A percentile compares a stretch with the other conserved stretches of the same genome.
phyloP scores from a whole-genome alignment of 2,888 invertebrate genomes.

The Papilio elwesi region DNA sequence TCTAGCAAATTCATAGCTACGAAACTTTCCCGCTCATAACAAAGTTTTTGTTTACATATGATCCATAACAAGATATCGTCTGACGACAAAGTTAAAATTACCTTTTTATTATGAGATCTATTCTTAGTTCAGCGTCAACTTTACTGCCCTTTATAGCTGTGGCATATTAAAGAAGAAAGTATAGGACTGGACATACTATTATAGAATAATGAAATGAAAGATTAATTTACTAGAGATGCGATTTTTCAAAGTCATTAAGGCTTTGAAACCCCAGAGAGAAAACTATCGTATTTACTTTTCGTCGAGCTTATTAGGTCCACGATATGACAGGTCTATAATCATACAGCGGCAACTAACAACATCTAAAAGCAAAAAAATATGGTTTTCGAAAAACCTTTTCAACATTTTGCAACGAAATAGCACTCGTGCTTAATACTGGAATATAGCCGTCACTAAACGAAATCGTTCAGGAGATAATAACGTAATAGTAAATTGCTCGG shows the following conservation, averaged over 20 bases:
- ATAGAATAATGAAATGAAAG: neutral
- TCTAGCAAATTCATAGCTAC: slow-evolving; percentile 41
- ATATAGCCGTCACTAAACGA: neutral
- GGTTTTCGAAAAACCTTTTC: too few species aligned
- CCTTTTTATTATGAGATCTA: slow-evolving; percentile 14
- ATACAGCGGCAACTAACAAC: neutral
- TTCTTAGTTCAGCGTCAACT: neutral
- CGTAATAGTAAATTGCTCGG: neutral
- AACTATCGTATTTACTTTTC: too few species aligned
- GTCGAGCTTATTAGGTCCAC: neutral
- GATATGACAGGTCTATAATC: neutral
- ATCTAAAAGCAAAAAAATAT: neutral
- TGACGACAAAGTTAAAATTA: slow-evolving; percentile 11
- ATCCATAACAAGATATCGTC: slow-evolving; percentile 17
- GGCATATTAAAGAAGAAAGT: neutral
- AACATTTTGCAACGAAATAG: too few species aligned
- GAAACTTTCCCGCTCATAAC: slow-evolving; percentile 42
- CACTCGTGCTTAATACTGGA: too few species aligned
- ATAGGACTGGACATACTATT: neutral
- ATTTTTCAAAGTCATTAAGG: too few species aligned
- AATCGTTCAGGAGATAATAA: neutral
- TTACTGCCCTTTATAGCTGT: neutral
- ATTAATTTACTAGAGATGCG: neutral
- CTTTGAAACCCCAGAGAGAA: too few species aligned
- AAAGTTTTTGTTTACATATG: slow-evolving; percentile 35